Percentiles rank a stretch among this genome's conserved stretches.
phyloP scores from a whole-genome alignment of 2,113 vertebrate genomes.

The Seriola rivoliana region DNA sequence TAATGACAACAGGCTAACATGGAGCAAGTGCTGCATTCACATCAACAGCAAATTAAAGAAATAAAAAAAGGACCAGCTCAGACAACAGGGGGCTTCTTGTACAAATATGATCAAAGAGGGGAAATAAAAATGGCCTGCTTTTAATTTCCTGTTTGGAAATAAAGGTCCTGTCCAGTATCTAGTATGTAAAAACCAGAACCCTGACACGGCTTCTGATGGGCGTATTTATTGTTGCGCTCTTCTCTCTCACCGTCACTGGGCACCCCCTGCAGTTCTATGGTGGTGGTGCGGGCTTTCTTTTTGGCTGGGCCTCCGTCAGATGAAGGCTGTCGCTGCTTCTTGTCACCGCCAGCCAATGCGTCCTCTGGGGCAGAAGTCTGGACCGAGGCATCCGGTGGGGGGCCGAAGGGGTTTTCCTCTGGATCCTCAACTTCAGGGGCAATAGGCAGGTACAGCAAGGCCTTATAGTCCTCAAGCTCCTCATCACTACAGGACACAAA shows the following conservation, averaged over 20 bases:
- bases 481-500: slow-evolving; percentile 87
- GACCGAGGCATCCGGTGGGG: slow-evolving; percentile 90
- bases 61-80: too few relatives aligned
- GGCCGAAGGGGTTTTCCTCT: slow-evolving; percentile 97
- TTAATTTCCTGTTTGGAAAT: too few relatives aligned
- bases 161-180: too few relatives aligned
- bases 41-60: too few relatives aligned
- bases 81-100: too few relatives aligned
- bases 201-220: too few relatives aligned
- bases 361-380: slow-evolving; percentile 88
- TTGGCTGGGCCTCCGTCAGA: slow-evolving; percentile 93
- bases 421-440: slow-evolving; percentile 98
- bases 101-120: too few relatives aligned
- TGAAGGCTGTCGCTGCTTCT: slow-evolving; percentile 92
- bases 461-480: slow-evolving; percentile 96
- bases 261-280: slow-evolving; percentile 97
- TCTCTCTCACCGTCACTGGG: slow-evolving; percentile 91
- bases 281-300: slow-evolving; percentile 98
- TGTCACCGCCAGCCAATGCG: slow-evolving; percentile 80
- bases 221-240: background rate
- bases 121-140: too few relatives aligned
- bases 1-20: too few relatives aligned
- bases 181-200: too few relatives aligned
- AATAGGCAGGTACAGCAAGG: slow-evolving; percentile 96
- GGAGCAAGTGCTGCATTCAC: too few relatives aligned